Base-by-base conservation (phyloP, 2,888 invertebrate genomes). In the Agapostemon virescens region DNA sequence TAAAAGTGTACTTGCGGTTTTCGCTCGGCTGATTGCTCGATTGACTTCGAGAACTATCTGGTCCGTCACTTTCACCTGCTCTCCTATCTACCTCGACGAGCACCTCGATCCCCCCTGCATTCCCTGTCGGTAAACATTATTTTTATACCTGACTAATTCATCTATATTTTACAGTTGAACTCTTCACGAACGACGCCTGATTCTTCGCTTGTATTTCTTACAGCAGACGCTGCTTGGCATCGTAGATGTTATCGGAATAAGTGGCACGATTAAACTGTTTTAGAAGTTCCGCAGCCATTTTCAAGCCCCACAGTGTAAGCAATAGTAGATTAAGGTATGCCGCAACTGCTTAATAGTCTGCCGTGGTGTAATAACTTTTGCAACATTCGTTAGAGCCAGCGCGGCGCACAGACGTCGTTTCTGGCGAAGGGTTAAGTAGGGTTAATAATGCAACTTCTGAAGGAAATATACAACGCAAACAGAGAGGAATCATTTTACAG, bases 1-100 rank as follows among this genome's bases (percentile, higher is more conserved):
- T 63, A 69, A 69, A 80, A 80, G 77, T 67, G 58, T 61, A 79
- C 38, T 49, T 49, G 71, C 42, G 33, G 63, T 63, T 33, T 33
- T 33, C 26, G 17, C 23, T 26, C 7, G 15, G 33, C 20, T 74
- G 42, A 68, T 68, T 68, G 42, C 42, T 40, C 74, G 55, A n/a
- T 30, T 68, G 20, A 15, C 30, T 55, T 55, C 13, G 30, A 71
- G 11, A 61, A 26, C 23, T 36, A 33, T 61, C 61, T 6, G 3
- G 26, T 42, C 33, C 26, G 42, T 26, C 17, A 42, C 30, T 67
- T 45, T 45, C 40, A 20, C 30, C 42, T 26, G 30, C 5, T 45
- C 40, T 40, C 13, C 11, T 11, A 30, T 30, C 15, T 5, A 11
- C 0, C 30, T 67, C 13, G 0, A 40, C 17, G 30, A 40, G 26